Evolutionary conservation across 2,113 vertebrate species (phyloP), one percentile per base, ranked within the genome.

Genomic region (Empidonax traillii): DNA sequence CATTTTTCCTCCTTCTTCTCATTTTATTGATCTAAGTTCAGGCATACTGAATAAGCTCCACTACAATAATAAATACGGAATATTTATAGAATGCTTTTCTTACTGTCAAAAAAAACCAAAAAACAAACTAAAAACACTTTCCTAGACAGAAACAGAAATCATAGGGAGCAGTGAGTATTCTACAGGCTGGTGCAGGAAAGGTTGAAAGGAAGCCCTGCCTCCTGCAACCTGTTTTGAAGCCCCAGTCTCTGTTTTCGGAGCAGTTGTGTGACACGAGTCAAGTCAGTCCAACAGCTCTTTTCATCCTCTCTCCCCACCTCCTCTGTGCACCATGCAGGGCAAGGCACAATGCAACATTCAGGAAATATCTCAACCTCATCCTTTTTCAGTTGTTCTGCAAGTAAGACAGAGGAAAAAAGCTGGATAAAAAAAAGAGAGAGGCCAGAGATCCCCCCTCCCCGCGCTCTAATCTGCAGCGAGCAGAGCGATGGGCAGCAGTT

Each of bases 1-100:
- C 85, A 87, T 74, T 85, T 94, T 89, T 87, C 78, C 90, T 94
- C 33, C 65, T 86, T 68, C 74, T 92, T 88, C 82, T 86, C 37
- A 31, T 87, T 79, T 92, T 72, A 73, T 53, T 96, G 81, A 91
- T 84, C 88, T 69, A 76, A 69, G 61, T 83, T 94, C 81, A 67
- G 71, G 71, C 71, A 87, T 37, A 87, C 35, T 8, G 3, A 85
- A 83, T 83, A 85, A 51, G 46, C 41, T 75, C 67, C 31, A 62
- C 62, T 24, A 91, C 94, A 93, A 96, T 39, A 75, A 90, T 81
- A 96, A 90, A 93, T 53, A 84, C 5, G 8, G 59, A 73, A 43
- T 82, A 91, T 81, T 94, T 95, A 77, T 17, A 85, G 63, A 65
- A 92, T 16, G 20, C 14, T 94, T 67, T 90, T 90, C 68, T 52